Base-by-base conservation (phyloP, 92 coral and sea anemone species). In the Virgularia gustaviana region DNA sequence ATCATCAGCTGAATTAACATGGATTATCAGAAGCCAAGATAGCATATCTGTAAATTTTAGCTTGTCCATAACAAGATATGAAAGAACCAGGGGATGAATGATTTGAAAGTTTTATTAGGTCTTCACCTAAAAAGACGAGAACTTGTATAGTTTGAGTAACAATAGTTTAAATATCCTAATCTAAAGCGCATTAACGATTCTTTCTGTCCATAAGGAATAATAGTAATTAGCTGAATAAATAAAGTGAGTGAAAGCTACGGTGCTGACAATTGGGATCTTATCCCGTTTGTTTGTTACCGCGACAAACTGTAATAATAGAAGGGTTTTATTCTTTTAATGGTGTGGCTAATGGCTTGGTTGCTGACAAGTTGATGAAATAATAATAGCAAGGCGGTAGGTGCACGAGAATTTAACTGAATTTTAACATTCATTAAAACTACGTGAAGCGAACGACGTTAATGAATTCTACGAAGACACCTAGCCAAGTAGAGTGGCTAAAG, bases 281-380 rank as follows among this genome's bases (percentile, higher is more conserved):
- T 67, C 74, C 74, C 60, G 75, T 68, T 68, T 68, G 75, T 68
- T 68, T 68, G 75, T 49, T 68, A 68, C 75, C 45, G 75, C 75
- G 75, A 68, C 75, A 49, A 28, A 68, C 75, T 68, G 60, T 68
- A 68, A 68, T 68, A 68, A 68, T 49, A 68, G 75, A 68, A 68
- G 42, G 45, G 60, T 68, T 68, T 68, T n/a, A n/a, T n/a, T n/a
- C n/a, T n/a, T n/a, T n/a, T 68, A 68, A 68, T 68, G 75, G 75
- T 35, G 58, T 68, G 61, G 45, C 43, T 68, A 68, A 68, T 68
- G 61, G 75, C 75, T 68, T 68, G 30, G 75, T 51, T 61, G 49
- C 23, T 68, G 75, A 68, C 75, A 68, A 68, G 31, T 68, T 68
- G 75, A 68, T 68, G 75, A 68, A 33, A 49, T 51, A 68, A 68